Conservation (phyloP, 2,113 vertebrate species). For the Misgurnus mizolepis region DNA sequence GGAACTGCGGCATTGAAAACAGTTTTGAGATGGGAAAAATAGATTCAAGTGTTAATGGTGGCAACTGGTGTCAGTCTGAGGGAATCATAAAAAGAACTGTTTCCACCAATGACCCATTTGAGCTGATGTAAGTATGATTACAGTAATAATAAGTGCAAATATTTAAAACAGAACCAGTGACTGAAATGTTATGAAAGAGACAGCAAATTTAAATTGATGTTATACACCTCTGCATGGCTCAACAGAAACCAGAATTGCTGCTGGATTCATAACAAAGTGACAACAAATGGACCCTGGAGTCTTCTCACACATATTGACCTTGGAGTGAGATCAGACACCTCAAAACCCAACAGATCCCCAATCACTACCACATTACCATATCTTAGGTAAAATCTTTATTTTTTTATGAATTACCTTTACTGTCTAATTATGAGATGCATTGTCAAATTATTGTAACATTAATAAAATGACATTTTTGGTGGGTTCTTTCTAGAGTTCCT, state of each 20-base stretch:
- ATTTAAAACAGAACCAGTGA: not conserved
- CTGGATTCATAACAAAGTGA: constrained; percentile 28
- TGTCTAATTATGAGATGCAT: no score
- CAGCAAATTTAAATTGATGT: not conserved
- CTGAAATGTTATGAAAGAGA: not conserved
- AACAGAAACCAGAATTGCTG: constrained; percentile 38
- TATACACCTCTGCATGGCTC: not conserved
- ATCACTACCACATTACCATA: constrained; percentile 62
- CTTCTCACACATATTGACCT: constrained; percentile 65
- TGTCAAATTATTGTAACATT: no score
- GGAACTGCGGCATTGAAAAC: constrained; percentile 40
- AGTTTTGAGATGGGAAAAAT: constrained; percentile 8
- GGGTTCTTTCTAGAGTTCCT: constrained; percentile 58
- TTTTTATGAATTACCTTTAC: no score
- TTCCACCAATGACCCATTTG: constrained; percentile 61
- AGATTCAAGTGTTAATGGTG: constrained; percentile 38
- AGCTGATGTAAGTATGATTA: constrained; percentile 53
- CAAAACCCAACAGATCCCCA: constrained; percentile 66
- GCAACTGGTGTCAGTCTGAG: constrained; percentile 65
- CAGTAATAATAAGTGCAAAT: not conserved
- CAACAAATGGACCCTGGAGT: not conserved
- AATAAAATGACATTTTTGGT: no score
- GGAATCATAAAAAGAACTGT: constrained; percentile 48
- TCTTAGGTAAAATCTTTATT: constrained; percentile 59
- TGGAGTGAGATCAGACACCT: constrained; percentile 71